phyloP scores from a whole-genome alignment of 2,113 vertebrate species.

The Piprites chloris region DNA sequence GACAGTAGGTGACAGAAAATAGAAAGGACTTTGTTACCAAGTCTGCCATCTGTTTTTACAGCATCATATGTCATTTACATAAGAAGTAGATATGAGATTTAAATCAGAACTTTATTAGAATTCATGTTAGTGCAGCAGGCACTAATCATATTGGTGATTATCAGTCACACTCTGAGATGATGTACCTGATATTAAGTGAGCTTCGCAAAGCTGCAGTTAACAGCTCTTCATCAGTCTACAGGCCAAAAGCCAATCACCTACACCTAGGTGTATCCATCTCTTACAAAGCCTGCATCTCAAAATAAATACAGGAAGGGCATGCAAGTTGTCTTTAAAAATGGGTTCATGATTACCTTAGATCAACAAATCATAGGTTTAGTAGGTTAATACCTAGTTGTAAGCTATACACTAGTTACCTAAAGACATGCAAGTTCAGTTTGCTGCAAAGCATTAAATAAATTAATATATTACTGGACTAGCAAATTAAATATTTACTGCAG shows the following conservation, averaged over 20 bases:
- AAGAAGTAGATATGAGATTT: neutral
- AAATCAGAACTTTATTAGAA: neutral
- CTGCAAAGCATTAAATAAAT: neutral
- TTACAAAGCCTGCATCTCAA: neutral
- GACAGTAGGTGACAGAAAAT: conserved; percentile 1
- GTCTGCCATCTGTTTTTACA: neutral
- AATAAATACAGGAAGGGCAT: neutral
- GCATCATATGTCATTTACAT: neutral
- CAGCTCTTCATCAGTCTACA: neutral
- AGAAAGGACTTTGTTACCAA: neutral
- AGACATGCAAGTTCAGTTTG: neutral
- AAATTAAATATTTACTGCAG: neutral
- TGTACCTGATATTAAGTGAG: neutral
- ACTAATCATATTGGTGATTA: neutral
- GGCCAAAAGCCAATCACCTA: neutral
- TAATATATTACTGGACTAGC: neutral
- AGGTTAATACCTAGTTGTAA: neutral
- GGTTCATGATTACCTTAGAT: neutral
- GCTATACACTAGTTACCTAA: neutral
- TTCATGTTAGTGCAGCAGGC: neutral
- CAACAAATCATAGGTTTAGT: neutral
- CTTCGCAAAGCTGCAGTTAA: rapidly evolving
- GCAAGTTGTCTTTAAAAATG: neutral
- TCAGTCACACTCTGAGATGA: neutral
- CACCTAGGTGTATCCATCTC: neutral